Conservation (phyloP, 2,113 vertebrate species). For the Cyprinodon tularosa region DNA sequence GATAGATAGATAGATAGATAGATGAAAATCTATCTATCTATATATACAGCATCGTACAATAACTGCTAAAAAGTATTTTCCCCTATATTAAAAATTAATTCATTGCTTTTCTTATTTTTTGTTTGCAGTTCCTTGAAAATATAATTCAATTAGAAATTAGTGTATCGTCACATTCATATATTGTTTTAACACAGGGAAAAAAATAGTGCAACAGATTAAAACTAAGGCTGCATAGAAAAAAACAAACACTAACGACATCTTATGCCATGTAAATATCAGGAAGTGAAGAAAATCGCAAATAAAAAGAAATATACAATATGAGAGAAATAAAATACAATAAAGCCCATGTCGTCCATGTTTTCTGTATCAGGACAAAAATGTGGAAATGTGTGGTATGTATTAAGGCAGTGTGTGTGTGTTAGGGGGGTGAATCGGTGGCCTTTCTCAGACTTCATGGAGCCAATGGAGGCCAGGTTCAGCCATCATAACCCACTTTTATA, state of each 20-base stretch:
- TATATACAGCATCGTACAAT: too few relatives aligned
- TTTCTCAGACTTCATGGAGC: slow-evolving; percentile 47
- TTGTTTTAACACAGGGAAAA: neutral
- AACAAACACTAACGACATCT: too few relatives aligned
- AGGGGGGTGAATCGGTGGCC: slow-evolving; percentile 5
- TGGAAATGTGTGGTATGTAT: too few relatives aligned
- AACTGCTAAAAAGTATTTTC: too few relatives aligned
- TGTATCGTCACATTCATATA: neutral
- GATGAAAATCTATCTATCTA: too few relatives aligned
- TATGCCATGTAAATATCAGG: neutral
- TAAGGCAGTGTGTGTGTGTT: neutral
- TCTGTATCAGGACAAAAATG: neutral
- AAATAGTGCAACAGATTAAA: too few relatives aligned
- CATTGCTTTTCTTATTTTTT: too few relatives aligned
- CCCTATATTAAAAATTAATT: too few relatives aligned
- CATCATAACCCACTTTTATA: neutral
- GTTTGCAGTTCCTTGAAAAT: too few relatives aligned
- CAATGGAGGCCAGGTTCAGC: slow-evolving; percentile 34
- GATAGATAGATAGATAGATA: too few relatives aligned
- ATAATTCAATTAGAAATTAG: neutral
- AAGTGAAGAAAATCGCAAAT: too few relatives aligned
- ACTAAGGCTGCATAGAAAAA: neutral
- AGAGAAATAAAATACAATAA: neutral
- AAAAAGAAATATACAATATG: too few relatives aligned
- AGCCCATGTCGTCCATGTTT: neutral